Percentiles rank a stretch among this genome's conserved stretches.
Conservation (phyloP, 2,888 invertebrate genomes). For the Thecophora atra region DNA sequence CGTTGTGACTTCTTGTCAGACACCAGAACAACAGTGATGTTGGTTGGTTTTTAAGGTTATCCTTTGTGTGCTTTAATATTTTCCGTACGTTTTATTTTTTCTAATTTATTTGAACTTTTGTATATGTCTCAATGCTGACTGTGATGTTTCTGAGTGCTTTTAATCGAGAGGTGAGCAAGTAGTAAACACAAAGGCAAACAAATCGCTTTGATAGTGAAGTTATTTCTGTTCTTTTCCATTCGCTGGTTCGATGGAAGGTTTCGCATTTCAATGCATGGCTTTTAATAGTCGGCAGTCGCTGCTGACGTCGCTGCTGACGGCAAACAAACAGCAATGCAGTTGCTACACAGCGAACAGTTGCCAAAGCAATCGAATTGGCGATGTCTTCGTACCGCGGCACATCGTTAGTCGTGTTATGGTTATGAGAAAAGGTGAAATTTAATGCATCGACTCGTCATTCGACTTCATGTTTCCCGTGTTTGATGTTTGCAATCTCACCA, state of each 20-base stretch:
- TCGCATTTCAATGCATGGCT: not conserved
- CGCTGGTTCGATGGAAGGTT: not conserved
- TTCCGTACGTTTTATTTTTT: not conserved
- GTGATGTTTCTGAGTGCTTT: conserved; percentile 25
- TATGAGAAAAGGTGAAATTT: no score
- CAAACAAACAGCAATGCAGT: not conserved
- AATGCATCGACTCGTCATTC: no score
- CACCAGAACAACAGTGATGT: conserved; percentile 19
- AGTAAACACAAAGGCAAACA: not conserved
- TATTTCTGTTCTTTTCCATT: not conserved
- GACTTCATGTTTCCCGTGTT: no score
- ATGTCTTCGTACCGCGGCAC: not conserved
- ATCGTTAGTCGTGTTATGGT: no score
- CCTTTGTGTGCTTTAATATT: not conserved
- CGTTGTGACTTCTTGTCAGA: conserved; percentile 15
- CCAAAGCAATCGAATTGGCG: not conserved
- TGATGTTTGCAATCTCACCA: no score
- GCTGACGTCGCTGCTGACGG: not conserved
- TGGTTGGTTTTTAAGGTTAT: not conserved
- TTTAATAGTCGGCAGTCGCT: not conserved
- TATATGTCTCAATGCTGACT: conserved; percentile 17
- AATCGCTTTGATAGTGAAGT: not conserved
- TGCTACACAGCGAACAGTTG: conserved; percentile 15
- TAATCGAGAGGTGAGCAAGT: not conserved
- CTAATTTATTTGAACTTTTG: conserved; percentile 9